Base-by-base conservation (phyloP, 1,140 invertebrate species). In the Homarus americanus region DNA sequence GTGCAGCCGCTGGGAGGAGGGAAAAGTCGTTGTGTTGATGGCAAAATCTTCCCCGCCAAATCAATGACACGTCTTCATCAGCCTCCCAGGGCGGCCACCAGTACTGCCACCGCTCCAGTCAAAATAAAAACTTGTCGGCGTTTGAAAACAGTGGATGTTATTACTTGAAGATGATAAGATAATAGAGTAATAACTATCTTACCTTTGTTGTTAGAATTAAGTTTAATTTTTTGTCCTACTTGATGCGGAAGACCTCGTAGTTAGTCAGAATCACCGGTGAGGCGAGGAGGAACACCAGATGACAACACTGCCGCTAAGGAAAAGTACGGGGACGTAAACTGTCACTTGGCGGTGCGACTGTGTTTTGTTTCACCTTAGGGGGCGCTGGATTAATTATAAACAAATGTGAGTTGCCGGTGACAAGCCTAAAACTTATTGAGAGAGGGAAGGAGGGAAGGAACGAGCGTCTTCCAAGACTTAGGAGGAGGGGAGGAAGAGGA, bases 41-140 rank as follows among this genome's bases (percentile, higher is more conserved):
- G 38, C 9, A 20, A 41, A 32, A 44, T 41, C 63, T 69, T 69
- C 24, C n/a, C 24, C 24, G 24, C 63, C n/a, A 69, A 32, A 69
- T 69, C 63, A 69, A 69, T 69, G 63, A 69, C n/a, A 69, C n/a
- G n/a, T 28, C 63, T 69, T 69, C 63, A 32, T 69, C 63, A 28
- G n/a, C 63, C 63, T 7, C 63, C 63, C 63, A 4, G 36, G 38
- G 75, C 10, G 15, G 36, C 17, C 3, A 9, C 24, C 36, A 17
- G 36, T 17, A 12, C 0, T 32, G 63, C 63, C 28, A 9, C 63
- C 63, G 12, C 63, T 49, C 44, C 44, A 49, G 12, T 49, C 44
- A 49, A 49, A 7, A 5, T 49, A n/a, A n/a, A n/a, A n/a, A n/a
- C n/a, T n/a, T n/a, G n/a, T n/a, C n/a, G n/a, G n/a, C n/a, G 12